phyloP scores from a whole-genome alignment of 1,140 invertebrate genomes.

The Pentalonia nigronervosa region DNA sequence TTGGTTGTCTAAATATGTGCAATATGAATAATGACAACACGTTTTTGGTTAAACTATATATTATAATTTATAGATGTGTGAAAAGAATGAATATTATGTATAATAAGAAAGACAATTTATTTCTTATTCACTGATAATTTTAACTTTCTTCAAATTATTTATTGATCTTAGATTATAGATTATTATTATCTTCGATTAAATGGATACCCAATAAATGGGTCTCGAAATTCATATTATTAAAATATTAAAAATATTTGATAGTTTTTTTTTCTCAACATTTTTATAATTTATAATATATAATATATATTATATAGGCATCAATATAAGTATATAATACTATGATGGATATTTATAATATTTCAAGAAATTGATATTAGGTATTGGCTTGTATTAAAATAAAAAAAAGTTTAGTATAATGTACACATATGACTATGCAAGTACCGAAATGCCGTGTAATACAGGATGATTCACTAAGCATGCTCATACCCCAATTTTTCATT shows the following conservation, averaged over 20 bases:
- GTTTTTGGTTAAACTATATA: background rate
- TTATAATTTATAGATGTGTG: background rate
- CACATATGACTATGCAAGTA: background rate
- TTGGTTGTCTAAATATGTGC: background rate
- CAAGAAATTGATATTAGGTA: background rate
- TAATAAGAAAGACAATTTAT: background rate
- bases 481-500: too few species aligned
- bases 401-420: background rate
- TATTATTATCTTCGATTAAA: background rate
- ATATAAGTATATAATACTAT: too few species aligned
- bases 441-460: background rate
- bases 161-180: too few species aligned
- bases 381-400: too few species aligned
- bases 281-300: background rate
- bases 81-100: background rate
- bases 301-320: too few species aligned
- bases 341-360: background rate
- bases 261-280: background rate
- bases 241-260: background rate
- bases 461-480: too few species aligned
- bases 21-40: background rate
- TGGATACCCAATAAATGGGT: background rate
- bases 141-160: too few species aligned
- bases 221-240: background rate
- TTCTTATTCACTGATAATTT: background rate